Evolutionary conservation across 2,888 invertebrate genomes (phyloP).

Genomic region (Pterostichus niger): DNA sequence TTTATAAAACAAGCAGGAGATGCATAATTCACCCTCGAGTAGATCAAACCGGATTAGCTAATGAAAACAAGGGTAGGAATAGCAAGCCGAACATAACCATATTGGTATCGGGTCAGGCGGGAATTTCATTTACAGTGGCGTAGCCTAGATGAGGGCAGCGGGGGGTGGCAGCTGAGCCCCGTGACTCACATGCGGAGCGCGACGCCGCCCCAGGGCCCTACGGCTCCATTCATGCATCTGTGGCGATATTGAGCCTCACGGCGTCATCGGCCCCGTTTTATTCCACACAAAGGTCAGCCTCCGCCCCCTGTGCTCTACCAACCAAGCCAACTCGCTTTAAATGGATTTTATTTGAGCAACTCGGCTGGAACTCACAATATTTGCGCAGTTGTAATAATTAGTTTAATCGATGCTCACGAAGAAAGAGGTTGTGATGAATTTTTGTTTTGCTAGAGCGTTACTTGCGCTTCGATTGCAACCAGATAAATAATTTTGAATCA

Average conservation of each 20-base stretch:
- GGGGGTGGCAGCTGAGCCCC: constrained; percentile 55
- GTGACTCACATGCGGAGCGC: constrained; percentile 61
- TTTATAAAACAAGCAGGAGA: constrained; percentile 62
- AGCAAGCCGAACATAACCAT: constrained; percentile 52
- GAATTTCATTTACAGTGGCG: constrained; percentile 60
- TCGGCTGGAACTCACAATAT: constrained; percentile 62
- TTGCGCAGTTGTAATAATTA: constrained; percentile 66
- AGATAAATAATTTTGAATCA: constrained; percentile 4
- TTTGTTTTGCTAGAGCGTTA: constrained; percentile 46
- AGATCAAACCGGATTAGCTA: constrained; percentile 66
- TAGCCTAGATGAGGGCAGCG: constrained; percentile 1
- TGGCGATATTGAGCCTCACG: constrained; percentile 61
- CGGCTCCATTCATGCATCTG: constrained; percentile 58
- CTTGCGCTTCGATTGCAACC: not conserved
- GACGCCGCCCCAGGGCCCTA: constrained; percentile 40
- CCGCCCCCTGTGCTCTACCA: not conserved
- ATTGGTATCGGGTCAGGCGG: constrained; percentile 61
- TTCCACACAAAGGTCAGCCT: constrained; percentile 59
- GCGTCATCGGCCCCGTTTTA: constrained; percentile 53
- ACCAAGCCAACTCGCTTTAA: constrained; percentile 1
- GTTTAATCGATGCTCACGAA: constrained; percentile 48
- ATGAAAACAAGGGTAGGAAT: constrained; percentile 63
- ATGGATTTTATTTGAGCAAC: constrained; percentile 44
- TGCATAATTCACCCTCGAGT: constrained; percentile 62
- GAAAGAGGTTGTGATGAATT: constrained; percentile 40